phyloP scores from a whole-genome alignment of 1,140 invertebrate species.

The Aporrectodea caliginosa region DNA sequence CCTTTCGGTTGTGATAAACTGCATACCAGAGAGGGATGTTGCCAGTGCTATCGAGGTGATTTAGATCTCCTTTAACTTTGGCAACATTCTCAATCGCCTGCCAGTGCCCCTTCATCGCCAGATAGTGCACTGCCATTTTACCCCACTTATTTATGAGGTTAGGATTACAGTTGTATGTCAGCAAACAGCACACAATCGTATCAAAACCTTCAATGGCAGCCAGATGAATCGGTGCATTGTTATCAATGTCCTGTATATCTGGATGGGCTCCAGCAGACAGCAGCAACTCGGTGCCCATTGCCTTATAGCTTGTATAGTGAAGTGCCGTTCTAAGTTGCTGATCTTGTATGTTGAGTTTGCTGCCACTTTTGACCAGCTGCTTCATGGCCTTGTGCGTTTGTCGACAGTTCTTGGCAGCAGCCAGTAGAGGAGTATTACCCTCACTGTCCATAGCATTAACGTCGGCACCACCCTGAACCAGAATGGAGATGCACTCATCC shows the following conservation, averaged over 20 bases:
- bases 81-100: constrained; percentile 42
- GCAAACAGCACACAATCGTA: constrained; percentile 38
- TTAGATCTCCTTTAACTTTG: constrained; percentile 40
- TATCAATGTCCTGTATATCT: constrained; percentile 41
- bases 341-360: constrained; percentile 40
- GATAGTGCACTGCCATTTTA: constrained; percentile 44
- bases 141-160: constrained; percentile 39
- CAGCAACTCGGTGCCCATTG: constrained; percentile 40
- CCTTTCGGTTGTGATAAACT: constrained; percentile 38
- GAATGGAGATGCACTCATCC: constrained; percentile 38
- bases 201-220: constrained; percentile 49
- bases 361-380: constrained; percentile 35
- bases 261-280: constrained; percentile 42
- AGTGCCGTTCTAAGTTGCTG: constrained; percentile 43
- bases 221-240: constrained; percentile 45
- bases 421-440: constrained; percentile 45
- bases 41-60: constrained; percentile 37
- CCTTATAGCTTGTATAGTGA: constrained; percentile 44
- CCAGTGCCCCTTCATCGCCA: constrained; percentile 47
- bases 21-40: constrained; percentile 45
- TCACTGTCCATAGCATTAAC: constrained; percentile 38
- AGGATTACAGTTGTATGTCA: constrained; percentile 40
- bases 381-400: constrained; percentile 35
- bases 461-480: constrained; percentile 40
- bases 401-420: constrained; percentile 36